Percentiles rank a stretch among this genome's conserved stretches.
Conservation (phyloP, 2,797 vertebrate genomes). For the Bryconaethiops microstoma region DNA sequence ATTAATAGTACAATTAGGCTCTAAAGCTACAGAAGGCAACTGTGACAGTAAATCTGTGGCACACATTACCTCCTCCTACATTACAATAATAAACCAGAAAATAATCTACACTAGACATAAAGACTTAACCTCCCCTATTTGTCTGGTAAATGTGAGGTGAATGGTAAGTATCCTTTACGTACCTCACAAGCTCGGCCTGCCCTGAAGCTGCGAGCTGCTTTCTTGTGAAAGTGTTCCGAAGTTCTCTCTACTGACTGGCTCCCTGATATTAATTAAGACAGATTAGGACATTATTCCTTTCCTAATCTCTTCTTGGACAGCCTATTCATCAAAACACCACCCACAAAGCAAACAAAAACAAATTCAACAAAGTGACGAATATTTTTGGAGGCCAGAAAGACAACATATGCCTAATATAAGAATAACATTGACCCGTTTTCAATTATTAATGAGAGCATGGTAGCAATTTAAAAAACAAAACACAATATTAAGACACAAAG, state of each 20-base stretch:
- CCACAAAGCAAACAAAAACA: conserved; percentile 32
- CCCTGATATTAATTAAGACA: conserved; percentile 68
- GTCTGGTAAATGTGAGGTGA: not conserved
- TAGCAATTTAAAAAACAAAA: not conserved
- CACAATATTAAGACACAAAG: too few relatives aligned
- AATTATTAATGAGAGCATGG: not conserved
- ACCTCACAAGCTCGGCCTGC: not conserved
- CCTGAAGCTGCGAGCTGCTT: not conserved
- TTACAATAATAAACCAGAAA: not conserved
- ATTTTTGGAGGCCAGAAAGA: not conserved
- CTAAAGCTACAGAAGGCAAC: too few relatives aligned
- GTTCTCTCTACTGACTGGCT: conserved; percentile 40
- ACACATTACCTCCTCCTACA: not conserved
- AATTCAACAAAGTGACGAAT: conserved; percentile 2
- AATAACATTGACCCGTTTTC: too few relatives aligned
- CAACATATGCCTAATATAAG: too few relatives aligned
- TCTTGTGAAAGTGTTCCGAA: conserved; percentile 45
- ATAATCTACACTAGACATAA: not conserved
- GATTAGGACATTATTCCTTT: conserved; percentile 62
- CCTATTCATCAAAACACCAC: not conserved
- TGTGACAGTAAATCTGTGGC: too few relatives aligned
- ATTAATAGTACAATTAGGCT: too few relatives aligned
- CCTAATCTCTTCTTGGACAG: conserved; percentile 64
- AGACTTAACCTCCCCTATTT: not conserved
- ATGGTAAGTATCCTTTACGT: not conserved